phyloP scores from a whole-genome alignment of 2,797 vertebrate species.

The Propithecus perrieri region DNA sequence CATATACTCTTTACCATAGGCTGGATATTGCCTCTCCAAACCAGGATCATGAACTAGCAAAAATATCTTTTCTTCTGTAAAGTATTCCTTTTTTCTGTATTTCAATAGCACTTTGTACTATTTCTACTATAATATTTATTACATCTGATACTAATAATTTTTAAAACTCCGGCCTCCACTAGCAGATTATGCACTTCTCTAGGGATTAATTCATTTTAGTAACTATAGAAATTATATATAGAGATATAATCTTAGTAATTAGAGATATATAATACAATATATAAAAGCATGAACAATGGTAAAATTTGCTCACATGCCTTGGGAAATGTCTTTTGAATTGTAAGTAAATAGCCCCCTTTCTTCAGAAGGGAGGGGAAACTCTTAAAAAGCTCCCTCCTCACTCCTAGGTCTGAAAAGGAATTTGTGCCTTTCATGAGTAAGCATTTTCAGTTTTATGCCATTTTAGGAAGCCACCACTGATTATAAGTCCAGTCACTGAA shows the following conservation, averaged over 20 bases:
- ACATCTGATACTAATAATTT: not conserved
- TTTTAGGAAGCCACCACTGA: not conserved
- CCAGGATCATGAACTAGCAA: not conserved
- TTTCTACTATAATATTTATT: not conserved
- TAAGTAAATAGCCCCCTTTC: not conserved
- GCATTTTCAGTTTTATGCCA: constrained; percentile 30
- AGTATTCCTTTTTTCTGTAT: not conserved
- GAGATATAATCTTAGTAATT: no score
- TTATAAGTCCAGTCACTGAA: constrained; percentile 9
- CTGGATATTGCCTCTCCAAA: not conserved
- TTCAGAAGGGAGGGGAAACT: not conserved
- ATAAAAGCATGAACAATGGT: not conserved
- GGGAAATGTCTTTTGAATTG: not conserved
- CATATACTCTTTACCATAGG: not conserved
- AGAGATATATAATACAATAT: not conserved
- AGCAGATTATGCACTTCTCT: not conserved
- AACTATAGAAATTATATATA: not conserved
- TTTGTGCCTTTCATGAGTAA: constrained; percentile 26
- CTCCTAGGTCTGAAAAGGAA: not conserved
- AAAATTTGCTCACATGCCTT: not conserved
- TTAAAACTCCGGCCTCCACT: not conserved
- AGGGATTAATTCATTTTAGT: not conserved
- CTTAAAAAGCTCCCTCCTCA: not conserved
- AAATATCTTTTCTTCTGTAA: not conserved
- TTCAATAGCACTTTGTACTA: not conserved